phyloP scores from a whole-genome alignment of 2,888 invertebrate genomes.

The Ophioninae sp. region DNA sequence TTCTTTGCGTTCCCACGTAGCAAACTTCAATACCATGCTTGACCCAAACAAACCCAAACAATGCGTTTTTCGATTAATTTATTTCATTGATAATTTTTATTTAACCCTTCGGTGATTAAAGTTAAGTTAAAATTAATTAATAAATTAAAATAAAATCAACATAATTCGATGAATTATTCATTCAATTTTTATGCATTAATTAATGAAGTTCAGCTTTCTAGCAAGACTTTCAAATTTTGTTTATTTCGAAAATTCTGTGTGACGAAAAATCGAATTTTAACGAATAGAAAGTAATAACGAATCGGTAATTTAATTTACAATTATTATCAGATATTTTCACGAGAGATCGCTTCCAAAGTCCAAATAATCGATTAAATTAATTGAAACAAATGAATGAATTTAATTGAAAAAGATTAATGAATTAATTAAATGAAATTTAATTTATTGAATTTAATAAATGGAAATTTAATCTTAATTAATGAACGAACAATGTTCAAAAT shows the following conservation, averaged over 20 bases:
- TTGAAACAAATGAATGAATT: too few species aligned
- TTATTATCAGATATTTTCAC: neutral
- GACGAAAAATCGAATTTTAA: neutral
- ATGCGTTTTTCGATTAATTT: neutral
- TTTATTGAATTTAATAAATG: neutral
- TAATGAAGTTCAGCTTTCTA: neutral
- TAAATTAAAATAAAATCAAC: neutral
- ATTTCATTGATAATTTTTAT: too few species aligned
- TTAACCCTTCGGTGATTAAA: too few species aligned
- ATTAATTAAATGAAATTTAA: neutral
- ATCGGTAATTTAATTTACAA: neutral
- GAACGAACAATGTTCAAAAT: too few species aligned
- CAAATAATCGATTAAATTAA: slow-evolving; percentile 13
- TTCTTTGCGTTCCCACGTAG: too few species aligned
- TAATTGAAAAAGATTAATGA: too few species aligned
- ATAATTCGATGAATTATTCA: too few species aligned
- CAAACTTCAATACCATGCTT: too few species aligned
- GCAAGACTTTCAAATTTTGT: neutral
- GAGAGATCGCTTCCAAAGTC: slow-evolving; percentile 17
- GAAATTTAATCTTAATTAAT: too few species aligned
- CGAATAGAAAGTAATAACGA: neutral
- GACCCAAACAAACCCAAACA: neutral
- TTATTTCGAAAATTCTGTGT: neutral
- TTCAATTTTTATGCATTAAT: too few species aligned
- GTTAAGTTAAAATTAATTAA: too few species aligned